A percentile compares a stretch with the other conserved stretches of the same genome.
phyloP scores from a whole-genome alignment of 2,113 vertebrate genomes.

The Marcusenius ussheri region DNA sequence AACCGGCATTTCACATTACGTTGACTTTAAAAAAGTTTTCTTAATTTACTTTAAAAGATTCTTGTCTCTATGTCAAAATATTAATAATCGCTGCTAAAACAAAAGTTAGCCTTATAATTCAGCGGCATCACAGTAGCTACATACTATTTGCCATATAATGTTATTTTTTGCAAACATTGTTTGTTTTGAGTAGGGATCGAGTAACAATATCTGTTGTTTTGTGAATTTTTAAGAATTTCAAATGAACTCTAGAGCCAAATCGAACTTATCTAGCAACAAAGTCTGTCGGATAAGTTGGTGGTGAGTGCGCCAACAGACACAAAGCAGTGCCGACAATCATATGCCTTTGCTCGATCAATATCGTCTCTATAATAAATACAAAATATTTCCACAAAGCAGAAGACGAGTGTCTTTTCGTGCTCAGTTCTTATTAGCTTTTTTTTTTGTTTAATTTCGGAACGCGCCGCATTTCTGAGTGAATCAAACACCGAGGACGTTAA shows the following conservation, averaged over 20 bases:
- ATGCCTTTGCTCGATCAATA: not conserved
- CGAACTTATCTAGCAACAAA: not conserved
- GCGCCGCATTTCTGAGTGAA: no score
- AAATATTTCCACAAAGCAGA: not conserved
- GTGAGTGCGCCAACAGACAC: no score
- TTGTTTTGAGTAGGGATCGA: not conserved
- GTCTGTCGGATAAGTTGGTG: no score
- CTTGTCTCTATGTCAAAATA: not conserved
- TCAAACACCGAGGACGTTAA: no score
- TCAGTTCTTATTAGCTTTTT: not conserved
- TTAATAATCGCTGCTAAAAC: not conserved
- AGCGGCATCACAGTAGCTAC: not conserved
- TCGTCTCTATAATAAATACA: not conserved
- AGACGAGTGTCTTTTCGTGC: no score
- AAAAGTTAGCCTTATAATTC: not conserved
- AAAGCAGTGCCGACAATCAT: not conserved
- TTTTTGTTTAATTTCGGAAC: no score
- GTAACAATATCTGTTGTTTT: not conserved
- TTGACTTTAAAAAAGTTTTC: not conserved
- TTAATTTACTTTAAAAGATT: not conserved
- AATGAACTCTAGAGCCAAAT: not conserved
- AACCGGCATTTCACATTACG: not conserved
- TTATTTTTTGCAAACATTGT: not conserved
- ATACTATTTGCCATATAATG: not conserved
- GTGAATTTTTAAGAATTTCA: not conserved